Conservation (phyloP, 2,888 invertebrate species). For the Trimorus sp. region DNA sequence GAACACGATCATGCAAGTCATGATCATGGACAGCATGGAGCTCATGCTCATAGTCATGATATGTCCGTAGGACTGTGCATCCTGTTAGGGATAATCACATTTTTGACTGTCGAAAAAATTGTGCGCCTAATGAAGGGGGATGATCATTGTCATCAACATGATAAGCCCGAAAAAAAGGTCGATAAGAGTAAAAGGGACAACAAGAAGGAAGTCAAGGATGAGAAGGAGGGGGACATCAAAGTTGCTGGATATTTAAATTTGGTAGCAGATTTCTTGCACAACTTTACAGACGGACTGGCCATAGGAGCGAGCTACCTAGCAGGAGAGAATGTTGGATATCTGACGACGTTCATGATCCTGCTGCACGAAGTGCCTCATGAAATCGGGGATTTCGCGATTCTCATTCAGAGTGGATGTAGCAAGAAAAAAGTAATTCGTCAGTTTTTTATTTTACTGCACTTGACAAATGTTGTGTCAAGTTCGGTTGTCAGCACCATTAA, state of each 20-base stretch:
- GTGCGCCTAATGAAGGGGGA: slow-evolving; percentile 93
- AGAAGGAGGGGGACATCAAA: slow-evolving; percentile 83
- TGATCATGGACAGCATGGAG: slow-evolving; percentile 76
- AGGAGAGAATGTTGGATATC: slow-evolving; percentile 91
- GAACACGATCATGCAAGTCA: slow-evolving; percentile 83
- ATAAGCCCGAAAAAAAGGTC: slow-evolving; percentile 55
- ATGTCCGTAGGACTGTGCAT: slow-evolving; percentile 97
- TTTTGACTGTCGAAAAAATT: slow-evolving; percentile 95
- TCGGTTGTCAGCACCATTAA: not conserved
- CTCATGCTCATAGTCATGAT: slow-evolving; percentile 86
- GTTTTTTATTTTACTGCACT: not conserved
- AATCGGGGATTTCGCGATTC: slow-evolving; percentile 99
- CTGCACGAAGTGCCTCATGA: slow-evolving; percentile 99
- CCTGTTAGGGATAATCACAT: slow-evolving; percentile 94
- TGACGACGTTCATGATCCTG: slow-evolving; percentile 97
- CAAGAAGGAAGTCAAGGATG: slow-evolving; percentile 50
- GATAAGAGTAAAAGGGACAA: slow-evolving; percentile 29
- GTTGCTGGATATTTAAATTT: slow-evolving; percentile 97
- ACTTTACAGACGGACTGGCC: slow-evolving; percentile 99
- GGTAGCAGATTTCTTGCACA: slow-evolving; percentile 99
- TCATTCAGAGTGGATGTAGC: slow-evolving; percentile 98
- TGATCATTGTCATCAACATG: slow-evolving; percentile 82
- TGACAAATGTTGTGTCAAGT: too few species aligned
- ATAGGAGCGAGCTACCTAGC: slow-evolving; percentile 99
- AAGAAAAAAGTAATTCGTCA: slow-evolving; percentile 87